These are phyloP conservation scores for Zeugodacus cucurbitae DNA, from an alignment of 1,140 invertebrate genomes.

Conservation along the genomic window DNA sequence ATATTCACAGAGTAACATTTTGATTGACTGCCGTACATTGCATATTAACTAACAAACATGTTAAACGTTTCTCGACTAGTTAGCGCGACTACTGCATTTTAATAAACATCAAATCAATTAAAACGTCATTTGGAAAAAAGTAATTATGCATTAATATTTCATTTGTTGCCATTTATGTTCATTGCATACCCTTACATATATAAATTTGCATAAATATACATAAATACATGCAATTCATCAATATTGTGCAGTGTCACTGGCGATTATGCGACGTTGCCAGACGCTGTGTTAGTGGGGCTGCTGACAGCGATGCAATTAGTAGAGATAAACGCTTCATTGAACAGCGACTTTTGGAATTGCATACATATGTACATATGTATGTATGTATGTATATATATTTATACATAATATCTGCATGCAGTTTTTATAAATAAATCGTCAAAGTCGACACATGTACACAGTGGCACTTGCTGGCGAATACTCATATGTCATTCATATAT, in stretches of 20 bases:
- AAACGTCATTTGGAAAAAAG: background rate
- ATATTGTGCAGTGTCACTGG: background rate
- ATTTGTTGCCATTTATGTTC: background rate
- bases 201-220: background rate
- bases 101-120: background rate
- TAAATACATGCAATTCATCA: background rate
- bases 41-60: background rate
- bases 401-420: background rate
- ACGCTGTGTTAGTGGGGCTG: no score
- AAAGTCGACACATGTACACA: background rate
- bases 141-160: background rate
- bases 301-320: constrained; percentile 2
- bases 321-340: background rate
- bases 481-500: constrained; percentile 8
- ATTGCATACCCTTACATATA: background rate
- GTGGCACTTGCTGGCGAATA: constrained; percentile 7
- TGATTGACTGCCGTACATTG: background rate
- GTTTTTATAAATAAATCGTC: constrained; percentile 8
- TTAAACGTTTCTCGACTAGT: background rate
- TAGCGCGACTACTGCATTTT: background rate
- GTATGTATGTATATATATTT: background rate
- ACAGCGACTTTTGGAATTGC: background rate
- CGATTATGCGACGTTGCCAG: background rate
- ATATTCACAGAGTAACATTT: background rate
- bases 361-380: background rate